Conservation (phyloP, 2,113 vertebrate genomes). For the Atrichornis clamosus region DNA sequence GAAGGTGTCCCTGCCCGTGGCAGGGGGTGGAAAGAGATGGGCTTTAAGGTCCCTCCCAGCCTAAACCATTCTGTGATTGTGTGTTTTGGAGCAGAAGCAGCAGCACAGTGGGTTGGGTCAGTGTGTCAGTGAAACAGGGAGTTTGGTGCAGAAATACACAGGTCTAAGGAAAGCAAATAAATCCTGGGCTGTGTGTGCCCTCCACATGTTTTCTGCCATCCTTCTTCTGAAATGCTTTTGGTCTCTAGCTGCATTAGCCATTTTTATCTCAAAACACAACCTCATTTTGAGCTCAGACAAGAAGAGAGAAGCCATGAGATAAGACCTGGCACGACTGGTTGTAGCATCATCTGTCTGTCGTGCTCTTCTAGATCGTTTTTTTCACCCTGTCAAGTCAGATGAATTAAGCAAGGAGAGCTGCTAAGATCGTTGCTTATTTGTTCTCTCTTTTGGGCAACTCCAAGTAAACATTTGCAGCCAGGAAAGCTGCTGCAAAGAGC, state of each 20-base stretch:
- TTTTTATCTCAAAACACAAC: background rate
- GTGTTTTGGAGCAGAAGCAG: background rate
- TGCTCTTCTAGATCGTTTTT: background rate
- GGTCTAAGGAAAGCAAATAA: rapidly evolving
- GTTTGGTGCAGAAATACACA: background rate
- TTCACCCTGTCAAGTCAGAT: background rate
- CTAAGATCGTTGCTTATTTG: background rate
- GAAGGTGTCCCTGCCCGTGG: background rate
- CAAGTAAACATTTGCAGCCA: background rate
- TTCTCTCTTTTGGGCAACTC: background rate
- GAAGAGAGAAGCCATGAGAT: background rate
- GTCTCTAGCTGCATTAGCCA: background rate
- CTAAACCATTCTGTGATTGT: too few species aligned
- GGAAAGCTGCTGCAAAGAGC: constrained; percentile 20
- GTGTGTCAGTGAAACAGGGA: rapidly evolving
- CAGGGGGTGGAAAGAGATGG: rapidly evolving
- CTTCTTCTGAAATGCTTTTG: background rate
- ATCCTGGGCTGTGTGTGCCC: rapidly evolving
- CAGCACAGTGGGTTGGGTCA: rapidly evolving
- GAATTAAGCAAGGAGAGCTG: background rate
- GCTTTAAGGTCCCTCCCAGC: background rate
- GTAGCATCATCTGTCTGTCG: background rate
- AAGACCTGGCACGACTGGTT: background rate
- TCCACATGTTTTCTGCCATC: background rate
- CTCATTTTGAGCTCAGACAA: background rate